These are phyloP conservation scores for Campaea margaritaria DNA, from an alignment of 2,888 invertebrate species.

Conservation along the genomic window DNA sequence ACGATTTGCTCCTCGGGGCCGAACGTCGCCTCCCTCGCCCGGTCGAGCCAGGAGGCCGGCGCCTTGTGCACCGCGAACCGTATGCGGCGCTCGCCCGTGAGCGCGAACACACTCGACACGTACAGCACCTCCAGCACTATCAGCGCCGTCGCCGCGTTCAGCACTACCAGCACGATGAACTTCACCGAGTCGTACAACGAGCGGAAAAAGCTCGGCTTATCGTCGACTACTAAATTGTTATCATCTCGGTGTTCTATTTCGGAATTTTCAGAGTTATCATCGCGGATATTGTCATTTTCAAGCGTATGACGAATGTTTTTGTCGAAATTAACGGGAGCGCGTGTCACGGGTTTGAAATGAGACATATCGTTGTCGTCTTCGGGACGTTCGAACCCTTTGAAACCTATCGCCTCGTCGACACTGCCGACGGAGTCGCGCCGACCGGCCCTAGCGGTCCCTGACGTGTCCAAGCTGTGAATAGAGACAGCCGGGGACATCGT, in stretches of 20 bases:
- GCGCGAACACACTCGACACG: conserved; percentile 49
- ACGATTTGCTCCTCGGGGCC: conserved; percentile 60
- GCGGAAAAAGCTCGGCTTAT: conserved; percentile 35
- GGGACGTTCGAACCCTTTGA: conserved; percentile 23
- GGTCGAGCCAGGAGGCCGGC: conserved; percentile 58
- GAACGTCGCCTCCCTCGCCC: conserved; percentile 52
- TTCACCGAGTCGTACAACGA: conserved; percentile 52
- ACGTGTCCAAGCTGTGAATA: conserved; percentile 63
- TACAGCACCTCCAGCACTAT: conserved; percentile 59
- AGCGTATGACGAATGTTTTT: conserved; percentile 20
- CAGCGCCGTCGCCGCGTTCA: conserved; percentile 56
- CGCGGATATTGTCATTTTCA: conserved; percentile 29
- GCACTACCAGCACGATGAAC: conserved; percentile 53
- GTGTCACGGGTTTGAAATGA: neutral
- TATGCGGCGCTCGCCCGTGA: conserved; percentile 60
- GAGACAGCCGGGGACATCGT: conserved; percentile 58
- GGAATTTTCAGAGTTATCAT: conserved; percentile 13
- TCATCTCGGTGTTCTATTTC: conserved; percentile 17
- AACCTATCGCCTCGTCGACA: conserved; percentile 13
- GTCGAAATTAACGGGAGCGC: neutral
- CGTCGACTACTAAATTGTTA: conserved; percentile 31
- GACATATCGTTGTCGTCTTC: conserved; percentile 16
- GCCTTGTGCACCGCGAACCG: conserved; percentile 57
- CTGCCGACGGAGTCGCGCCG: conserved; percentile 8
- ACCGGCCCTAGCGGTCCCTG: conserved; percentile 42